phyloP scores from a whole-genome alignment of 23 tunicate species.

The Halocynthia aurantium region DNA sequence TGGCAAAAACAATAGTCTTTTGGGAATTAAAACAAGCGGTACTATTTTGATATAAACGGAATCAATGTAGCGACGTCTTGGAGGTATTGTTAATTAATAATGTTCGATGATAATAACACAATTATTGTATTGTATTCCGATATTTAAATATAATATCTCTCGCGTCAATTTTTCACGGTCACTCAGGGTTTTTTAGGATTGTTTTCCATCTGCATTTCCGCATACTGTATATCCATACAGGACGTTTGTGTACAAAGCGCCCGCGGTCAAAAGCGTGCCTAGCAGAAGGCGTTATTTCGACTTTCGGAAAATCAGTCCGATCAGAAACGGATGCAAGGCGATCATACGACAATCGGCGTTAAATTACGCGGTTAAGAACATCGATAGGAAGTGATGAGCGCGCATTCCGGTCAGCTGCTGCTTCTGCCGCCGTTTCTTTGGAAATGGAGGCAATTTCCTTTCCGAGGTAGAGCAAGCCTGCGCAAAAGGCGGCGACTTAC shows the following conservation, averaged over 20 bases:
- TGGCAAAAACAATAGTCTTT: too few relatives aligned
- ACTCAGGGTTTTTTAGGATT: neutral
- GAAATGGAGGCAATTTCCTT: neutral
- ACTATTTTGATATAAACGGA: too few relatives aligned
- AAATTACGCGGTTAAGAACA: neutral
- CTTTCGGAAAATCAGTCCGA: constrained; percentile 1
- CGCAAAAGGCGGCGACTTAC: too few relatives aligned
- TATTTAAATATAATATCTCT: neutral
- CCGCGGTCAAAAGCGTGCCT: constrained; percentile 9
- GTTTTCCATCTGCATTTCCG: too few relatives aligned
- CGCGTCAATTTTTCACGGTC: neutral
- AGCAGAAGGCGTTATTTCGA: neutral
- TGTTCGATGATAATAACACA: neutral
- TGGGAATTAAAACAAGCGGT: too few relatives aligned
- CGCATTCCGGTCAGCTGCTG: neutral
- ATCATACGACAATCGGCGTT: neutral
- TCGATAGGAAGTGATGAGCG: neutral
- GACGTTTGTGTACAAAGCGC: neutral
- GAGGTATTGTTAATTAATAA: too few relatives aligned
- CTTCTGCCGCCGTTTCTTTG: neutral
- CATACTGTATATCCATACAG: too few relatives aligned
- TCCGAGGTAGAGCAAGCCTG: too few relatives aligned
- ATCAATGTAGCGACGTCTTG: too few relatives aligned
- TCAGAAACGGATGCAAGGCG: constrained; percentile 1
- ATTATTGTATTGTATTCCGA: neutral